A percentile compares a stretch with the other conserved stretches of the same genome.
Evolutionary conservation across 1,140 invertebrate species (phyloP).

Genomic region (Sarcophaga peregrina): DNA sequence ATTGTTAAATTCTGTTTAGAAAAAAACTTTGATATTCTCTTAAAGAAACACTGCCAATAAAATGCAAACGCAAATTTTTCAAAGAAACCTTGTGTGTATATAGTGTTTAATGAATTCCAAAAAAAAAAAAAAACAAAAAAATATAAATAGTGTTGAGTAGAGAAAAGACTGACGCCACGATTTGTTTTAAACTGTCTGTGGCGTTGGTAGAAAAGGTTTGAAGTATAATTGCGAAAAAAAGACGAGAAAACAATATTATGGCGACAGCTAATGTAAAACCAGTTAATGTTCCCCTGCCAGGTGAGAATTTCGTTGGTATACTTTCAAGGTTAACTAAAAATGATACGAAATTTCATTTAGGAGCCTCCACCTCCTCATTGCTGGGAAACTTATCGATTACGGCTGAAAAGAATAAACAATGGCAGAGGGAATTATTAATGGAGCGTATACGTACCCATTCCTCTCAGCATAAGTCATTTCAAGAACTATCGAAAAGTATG

Average conservation of each 20-base stretch:
- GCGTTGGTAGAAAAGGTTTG: neutral
- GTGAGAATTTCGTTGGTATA: neutral
- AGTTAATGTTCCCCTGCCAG: neutral
- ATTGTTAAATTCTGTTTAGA: neutral
- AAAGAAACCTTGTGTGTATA: too few relatives aligned
- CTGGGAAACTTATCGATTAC: slow-evolving; percentile 34
- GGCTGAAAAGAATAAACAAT: slow-evolving; percentile 75
- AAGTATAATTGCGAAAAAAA: neutral
- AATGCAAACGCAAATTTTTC: too few relatives aligned
- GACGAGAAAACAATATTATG: neutral
- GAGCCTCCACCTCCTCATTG: slow-evolving; percentile 25
- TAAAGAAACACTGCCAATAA: neutral
- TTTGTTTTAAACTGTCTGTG: neutral
- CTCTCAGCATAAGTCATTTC: slow-evolving; percentile 79
- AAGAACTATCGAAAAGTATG: slow-evolving; percentile 86
- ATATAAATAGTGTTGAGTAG: neutral
- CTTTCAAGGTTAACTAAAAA: neutral
- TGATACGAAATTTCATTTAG: neutral
- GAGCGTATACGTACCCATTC: slow-evolving; percentile 84
- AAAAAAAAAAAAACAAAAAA: neutral
- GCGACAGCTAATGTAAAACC: neutral
- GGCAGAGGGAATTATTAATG: slow-evolving; percentile 86
- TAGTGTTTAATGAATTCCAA: neutral
- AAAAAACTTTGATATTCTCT: neutral
- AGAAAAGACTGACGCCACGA: slow-evolving; percentile 16